These are phyloP conservation scores for Phylloscopus whistleri DNA, from an alignment of 2,113 vertebrate species.

Conservation along the genomic window DNA sequence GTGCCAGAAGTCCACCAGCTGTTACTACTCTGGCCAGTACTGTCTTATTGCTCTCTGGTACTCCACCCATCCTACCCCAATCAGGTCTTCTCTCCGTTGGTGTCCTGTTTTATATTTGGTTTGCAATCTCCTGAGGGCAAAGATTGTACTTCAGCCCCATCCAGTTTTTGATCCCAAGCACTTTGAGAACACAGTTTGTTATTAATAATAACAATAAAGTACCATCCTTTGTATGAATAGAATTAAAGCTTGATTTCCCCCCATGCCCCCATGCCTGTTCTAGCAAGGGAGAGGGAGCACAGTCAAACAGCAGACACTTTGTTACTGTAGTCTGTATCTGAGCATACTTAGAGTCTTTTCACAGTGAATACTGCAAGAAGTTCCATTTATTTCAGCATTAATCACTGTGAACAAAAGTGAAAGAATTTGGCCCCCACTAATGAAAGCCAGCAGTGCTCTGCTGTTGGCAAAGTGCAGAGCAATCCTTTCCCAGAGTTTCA, in stretches of 20 bases:
- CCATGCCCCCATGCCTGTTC: not conserved
- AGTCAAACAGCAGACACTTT: slow-evolving; percentile 38
- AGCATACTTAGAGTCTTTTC: slow-evolving; percentile 17
- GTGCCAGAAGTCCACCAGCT: not conserved
- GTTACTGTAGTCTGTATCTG: slow-evolving; percentile 6
- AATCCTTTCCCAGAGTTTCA: slow-evolving; percentile 16
- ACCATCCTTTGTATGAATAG: not conserved
- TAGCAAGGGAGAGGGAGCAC: not conserved
- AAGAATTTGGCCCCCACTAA: slow-evolving; percentile 23
- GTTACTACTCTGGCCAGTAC: not conserved
- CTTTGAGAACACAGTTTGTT: not conserved
- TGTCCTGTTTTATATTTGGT: not conserved
- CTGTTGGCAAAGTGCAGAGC: not conserved
- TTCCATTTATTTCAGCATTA: slow-evolving; percentile 43
- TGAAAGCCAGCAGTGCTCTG: slow-evolving; percentile 13
- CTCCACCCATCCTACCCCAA: not conserved
- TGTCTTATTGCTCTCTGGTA: not conserved
- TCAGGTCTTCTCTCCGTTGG: not conserved
- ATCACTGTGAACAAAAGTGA: slow-evolving; percentile 49
- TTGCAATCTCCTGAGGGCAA: not conserved
- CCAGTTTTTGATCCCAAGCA: not conserved
- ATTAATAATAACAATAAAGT: not conserved
- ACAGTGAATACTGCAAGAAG: slow-evolving; percentile 28
- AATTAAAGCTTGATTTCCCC: not conserved
- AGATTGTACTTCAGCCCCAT: not conserved